Evolutionary conservation across 2,888 invertebrate species (phyloP), one percentile per base, ranked within the genome.

Genomic region (Ischnura elegans): DNA sequence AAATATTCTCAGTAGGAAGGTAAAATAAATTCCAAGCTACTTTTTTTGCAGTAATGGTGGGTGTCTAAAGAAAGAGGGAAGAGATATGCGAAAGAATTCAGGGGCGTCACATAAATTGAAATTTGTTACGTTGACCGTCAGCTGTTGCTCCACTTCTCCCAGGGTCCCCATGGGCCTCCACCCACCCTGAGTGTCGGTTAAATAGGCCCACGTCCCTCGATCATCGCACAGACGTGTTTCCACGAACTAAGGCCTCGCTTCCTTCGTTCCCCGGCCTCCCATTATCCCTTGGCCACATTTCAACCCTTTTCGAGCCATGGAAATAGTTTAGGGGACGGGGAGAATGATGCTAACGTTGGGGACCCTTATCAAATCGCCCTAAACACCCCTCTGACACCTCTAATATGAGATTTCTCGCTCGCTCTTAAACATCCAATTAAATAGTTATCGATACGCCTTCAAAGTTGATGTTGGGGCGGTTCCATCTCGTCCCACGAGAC

Each of bases 371-470:
- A 86, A 61, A 19, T 61, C 43, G 21, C 21, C 46, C 61, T 43
- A 55, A 90, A 61, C 43, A 90, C 61, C 42, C 45, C 43, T 61
- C 90, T 66, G 90, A 90, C 90, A 90, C 55, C 90, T 61, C 90
- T 61, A 61, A 90, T 90, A 43, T 76, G 76, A 90, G 66, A 66
- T 66, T 61, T 66, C 43, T 90, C n/a, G 43, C 43, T 43, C 42
- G n/a, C 55, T 66, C 61, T 61, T 90, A 90, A 61, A 55, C 90
- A 43, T 42, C 90, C 90, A 61, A 90, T 66, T 90, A 90, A 66
- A 90, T 66, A 90, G 90, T 90, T 61, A 90, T 90, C 25, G 61
- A 90, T 90, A 90, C 90, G 43, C 43, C n/a, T 90, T 90, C 61
- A 61, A 42, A 61, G 43, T 90, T 61, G 61, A 90, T 66, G 61